Conservation (phyloP, 2,113 vertebrate species). For the Nothobranchius furzeri region DNA sequence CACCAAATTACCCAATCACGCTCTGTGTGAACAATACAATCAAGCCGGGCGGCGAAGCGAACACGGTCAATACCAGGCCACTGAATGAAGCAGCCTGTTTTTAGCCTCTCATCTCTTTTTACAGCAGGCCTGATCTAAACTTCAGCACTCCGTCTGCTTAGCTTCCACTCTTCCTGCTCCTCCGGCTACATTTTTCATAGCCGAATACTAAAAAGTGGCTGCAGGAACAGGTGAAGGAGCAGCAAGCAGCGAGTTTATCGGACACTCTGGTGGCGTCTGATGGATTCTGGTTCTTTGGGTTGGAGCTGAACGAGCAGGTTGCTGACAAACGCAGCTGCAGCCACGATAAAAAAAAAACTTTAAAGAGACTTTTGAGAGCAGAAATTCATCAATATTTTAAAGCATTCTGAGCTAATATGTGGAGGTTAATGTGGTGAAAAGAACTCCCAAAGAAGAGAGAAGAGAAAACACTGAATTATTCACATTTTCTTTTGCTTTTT, state of each 20-base stretch:
- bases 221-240: not conserved
- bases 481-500: not conserved
- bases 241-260: not conserved
- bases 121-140: not conserved
- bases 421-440: slow-evolving; percentile 5
- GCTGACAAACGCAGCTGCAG: not conserved
- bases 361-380: slow-evolving; percentile 11
- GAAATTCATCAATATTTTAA: slow-evolving; percentile 41
- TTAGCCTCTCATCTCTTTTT: slow-evolving; percentile 9
- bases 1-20: slow-evolving; percentile 60
- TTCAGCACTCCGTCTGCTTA: not conserved
- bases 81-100: slow-evolving; percentile 45
- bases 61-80: slow-evolving; percentile 52
- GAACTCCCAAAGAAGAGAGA: not conserved
- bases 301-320: not conserved
- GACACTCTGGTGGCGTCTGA: not conserved
- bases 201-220: not conserved
- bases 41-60: slow-evolving; percentile 46
- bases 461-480: slow-evolving; percentile 23
- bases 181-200: slow-evolving; percentile 2
- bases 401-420: slow-evolving; percentile 2
- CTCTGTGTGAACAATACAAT: slow-evolving; percentile 60
- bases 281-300: not conserved
- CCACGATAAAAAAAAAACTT: slow-evolving; percentile 8
- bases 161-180: not conserved